Percentiles rank a stretch among this genome's conserved stretches.
These are phyloP conservation scores for Campylorhamphus procurvoides DNA, from an alignment of 2,113 vertebrate genomes.

Conservation along the genomic window DNA sequence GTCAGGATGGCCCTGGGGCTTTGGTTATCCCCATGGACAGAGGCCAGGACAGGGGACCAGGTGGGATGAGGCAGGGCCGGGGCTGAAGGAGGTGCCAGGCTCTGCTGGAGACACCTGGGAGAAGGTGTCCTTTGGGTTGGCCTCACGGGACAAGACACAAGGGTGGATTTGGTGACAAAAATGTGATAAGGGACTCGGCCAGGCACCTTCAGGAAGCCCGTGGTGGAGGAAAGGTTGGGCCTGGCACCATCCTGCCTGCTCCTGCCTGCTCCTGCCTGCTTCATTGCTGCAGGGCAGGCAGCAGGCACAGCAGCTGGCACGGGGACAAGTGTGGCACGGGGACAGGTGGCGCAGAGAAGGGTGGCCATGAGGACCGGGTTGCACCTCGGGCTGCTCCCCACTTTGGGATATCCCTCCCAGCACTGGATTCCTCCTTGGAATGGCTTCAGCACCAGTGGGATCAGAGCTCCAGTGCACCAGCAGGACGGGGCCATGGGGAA, in stretches of 20 bases:
- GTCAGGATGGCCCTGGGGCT: background rate
- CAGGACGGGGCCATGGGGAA: background rate
- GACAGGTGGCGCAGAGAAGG: no score
- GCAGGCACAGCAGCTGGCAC: background rate
- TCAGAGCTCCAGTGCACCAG: fast-evolving
- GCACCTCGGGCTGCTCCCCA: fast-evolving
- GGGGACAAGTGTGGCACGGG: fast-evolving
- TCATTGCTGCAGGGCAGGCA: fast-evolving
- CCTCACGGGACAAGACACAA: fast-evolving
- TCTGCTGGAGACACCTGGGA: fast-evolving
- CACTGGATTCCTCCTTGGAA: background rate
- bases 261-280: background rate
- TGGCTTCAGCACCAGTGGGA: background rate
- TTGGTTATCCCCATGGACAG: background rate
- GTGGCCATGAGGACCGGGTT: fast-evolving
- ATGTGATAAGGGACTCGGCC: background rate
- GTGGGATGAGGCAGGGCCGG: background rate
- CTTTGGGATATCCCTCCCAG: fast-evolving
- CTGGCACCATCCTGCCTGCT: background rate
- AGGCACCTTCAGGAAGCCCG: background rate
- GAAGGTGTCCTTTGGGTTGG: background rate
- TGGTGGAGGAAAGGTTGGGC: background rate
- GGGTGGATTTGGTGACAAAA: background rate
- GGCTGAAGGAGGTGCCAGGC: background rate
- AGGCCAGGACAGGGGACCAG: background rate